Evolutionary conservation across 2,888 invertebrate genomes (phyloP).

Genomic region (Leistus spinibarbis): DNA sequence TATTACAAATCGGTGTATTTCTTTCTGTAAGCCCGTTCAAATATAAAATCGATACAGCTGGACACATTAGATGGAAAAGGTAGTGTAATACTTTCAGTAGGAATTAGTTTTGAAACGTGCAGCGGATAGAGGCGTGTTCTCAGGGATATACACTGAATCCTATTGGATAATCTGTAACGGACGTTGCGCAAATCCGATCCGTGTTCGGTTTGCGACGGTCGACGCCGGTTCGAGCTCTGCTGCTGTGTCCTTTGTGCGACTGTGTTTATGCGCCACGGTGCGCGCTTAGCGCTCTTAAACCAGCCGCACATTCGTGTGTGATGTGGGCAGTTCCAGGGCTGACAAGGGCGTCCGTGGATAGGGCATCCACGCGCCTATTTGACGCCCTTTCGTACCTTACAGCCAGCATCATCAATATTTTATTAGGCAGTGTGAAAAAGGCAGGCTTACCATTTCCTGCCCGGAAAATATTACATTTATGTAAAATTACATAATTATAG

Average conservation of each 20-base stretch:
- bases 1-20: no score
- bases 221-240: background rate
- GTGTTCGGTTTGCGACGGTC: conserved; percentile 7
- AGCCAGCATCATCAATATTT: background rate
- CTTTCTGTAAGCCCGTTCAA: no score
- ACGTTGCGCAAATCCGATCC: conserved; percentile 56
- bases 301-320: conserved; percentile 12
- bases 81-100: no score
- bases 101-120: background rate
- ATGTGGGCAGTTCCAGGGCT: conserved; percentile 10
- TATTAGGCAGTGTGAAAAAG: background rate
- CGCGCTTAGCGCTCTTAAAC: background rate
- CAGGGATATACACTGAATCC: conserved; percentile 49
- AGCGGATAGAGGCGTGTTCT: conserved; percentile 24
- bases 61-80: background rate
- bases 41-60: background rate
- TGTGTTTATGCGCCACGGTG: no score
- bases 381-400: background rate
- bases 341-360: background rate
- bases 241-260: no score
- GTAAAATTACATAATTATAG: no score
- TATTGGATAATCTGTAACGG: conserved; percentile 57
- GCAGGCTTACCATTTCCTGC: no score
- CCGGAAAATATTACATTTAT: no score
- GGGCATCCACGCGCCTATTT: background rate